Evolutionary conservation across 2,888 invertebrate genomes (phyloP), one percentile per base, ranked within the genome.

Genomic region (Phortica okadai): DNA sequence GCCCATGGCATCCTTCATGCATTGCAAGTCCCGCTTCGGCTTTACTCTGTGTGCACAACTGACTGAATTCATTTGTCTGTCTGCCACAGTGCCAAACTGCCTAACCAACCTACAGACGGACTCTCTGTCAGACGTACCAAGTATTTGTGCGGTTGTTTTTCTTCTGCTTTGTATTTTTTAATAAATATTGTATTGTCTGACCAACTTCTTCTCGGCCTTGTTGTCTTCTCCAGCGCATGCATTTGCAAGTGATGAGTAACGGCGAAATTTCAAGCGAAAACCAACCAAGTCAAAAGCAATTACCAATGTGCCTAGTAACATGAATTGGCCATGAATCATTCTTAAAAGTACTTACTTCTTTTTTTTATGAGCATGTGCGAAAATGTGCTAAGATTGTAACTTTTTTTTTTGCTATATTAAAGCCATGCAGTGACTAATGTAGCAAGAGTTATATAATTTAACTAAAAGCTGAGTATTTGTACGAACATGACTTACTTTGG

Each of bases 401-500:
- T 41, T 25, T 25, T 33, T 33, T 64, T 25, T 7, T 14, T 21
- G 25, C 59, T 14, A 59, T 21, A 59, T 59, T 69, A n/a, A 66
- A 69, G 45, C 69, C 70, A 72, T 72, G 70, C 70, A 72, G 54
- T 72, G 70, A 56, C 54, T 72, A 72, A 72, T 54, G 33, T 25
- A 11, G 16, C 54, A 67, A 21, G 14, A 67, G 14, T 11, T 50
- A 62, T 62, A 21, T 16, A 59, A 6, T 16, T 14, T 10, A 6
- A 50, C 25, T 69, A 69, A 45, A 45, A 69, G 64, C 64, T 14
- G 8, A 67, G 7, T 72, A 73, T 44, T 73, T 16, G 41, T 58
- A 59, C n/a, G 62, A 77, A 62, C 64, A 74, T 42, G 54, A 93
- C 95, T 95, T 94, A 95, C 95, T 94, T 95, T 95, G 92, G 95